phyloP scores from a whole-genome alignment of 2,797 vertebrate species.

The Myripristis jacobus region DNA sequence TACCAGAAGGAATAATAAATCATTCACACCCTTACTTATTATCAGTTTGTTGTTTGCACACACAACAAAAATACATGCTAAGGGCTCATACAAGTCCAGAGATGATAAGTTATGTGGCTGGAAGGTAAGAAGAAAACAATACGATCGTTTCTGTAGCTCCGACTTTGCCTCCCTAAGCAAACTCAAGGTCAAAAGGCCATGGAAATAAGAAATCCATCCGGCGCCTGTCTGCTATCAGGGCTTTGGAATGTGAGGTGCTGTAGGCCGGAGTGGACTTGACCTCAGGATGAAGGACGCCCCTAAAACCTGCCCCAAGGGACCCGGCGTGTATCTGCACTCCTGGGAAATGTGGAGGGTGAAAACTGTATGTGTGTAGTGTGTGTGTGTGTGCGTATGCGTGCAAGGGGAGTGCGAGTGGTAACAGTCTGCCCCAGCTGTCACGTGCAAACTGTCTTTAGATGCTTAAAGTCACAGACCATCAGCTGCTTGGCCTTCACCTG shows the following conservation, averaged over 20 bases:
- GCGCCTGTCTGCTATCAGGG: slow-evolving; percentile 43
- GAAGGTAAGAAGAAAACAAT: slow-evolving; percentile 34
- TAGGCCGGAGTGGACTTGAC: slow-evolving; percentile 59
- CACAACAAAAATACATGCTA: slow-evolving; percentile 21
- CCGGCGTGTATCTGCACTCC: slow-evolving; percentile 30
- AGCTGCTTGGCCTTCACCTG: slow-evolving; percentile 46
- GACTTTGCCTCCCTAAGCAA: slow-evolving; percentile 21
- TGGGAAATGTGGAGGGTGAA: slow-evolving; percentile 31
- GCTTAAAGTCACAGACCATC: slow-evolving; percentile 34
- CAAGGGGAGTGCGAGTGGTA: neutral
- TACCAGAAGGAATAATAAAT: slow-evolving; percentile 53
- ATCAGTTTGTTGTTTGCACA: slow-evolving; percentile 32
- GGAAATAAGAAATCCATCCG: slow-evolving; percentile 48
- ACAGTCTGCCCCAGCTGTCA: slow-evolving; percentile 26
- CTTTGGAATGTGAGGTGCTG: slow-evolving; percentile 41
- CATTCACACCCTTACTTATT: slow-evolving; percentile 43
- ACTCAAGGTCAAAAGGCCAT: slow-evolving; percentile 53
- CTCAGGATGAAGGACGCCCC: slow-evolving; percentile 53
- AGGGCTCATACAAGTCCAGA: slow-evolving; percentile 4
- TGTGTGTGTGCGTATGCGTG: slow-evolving; percentile 2
- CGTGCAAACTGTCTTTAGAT: neutral
- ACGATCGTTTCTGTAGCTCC: slow-evolving; percentile 22
- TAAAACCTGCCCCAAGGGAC: slow-evolving; percentile 30
- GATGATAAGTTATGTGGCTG: slow-evolving; percentile 34
- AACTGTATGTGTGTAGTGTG: slow-evolving; percentile 9